Evolutionary conservation across 2,888 invertebrate species (phyloP).

Genomic region (Tetheella fluctuosa): DNA sequence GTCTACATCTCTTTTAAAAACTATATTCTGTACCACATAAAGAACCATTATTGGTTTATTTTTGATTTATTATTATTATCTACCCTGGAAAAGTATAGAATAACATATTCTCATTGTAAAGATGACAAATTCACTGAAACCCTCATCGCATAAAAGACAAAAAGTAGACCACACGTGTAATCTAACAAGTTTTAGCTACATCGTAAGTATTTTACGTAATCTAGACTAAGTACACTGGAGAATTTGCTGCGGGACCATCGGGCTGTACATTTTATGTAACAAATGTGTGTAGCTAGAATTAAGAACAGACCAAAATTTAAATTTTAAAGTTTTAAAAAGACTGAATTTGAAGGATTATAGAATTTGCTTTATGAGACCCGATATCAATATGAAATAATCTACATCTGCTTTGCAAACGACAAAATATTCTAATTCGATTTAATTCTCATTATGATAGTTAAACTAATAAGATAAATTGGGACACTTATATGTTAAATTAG

Average conservation of each 20-base stretch:
- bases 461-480: too few species aligned
- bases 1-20: too few species aligned
- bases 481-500: too few species aligned
- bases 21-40: too few species aligned
- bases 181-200: conserved; percentile 6
- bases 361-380: too few species aligned
- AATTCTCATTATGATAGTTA: neutral
- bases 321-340: neutral
- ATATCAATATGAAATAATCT: too few species aligned
- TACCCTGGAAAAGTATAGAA: too few species aligned
- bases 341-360: neutral
- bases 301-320: neutral
- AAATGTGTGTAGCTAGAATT: neutral
- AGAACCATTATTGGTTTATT: too few species aligned
- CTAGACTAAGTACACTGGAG: conserved; percentile 9
- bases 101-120: neutral
- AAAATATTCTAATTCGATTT: neutral
- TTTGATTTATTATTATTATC: too few species aligned
- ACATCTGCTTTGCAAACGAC: too few species aligned
- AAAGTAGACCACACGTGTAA: neutral
- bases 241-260: conserved; percentile 9
- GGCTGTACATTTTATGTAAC: neutral
- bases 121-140: neutral
- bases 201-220: conserved; percentile 11
- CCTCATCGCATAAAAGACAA: neutral